Base-by-base conservation (phyloP, 2,797 vertebrate genomes). In the Amniataba percoides region DNA sequence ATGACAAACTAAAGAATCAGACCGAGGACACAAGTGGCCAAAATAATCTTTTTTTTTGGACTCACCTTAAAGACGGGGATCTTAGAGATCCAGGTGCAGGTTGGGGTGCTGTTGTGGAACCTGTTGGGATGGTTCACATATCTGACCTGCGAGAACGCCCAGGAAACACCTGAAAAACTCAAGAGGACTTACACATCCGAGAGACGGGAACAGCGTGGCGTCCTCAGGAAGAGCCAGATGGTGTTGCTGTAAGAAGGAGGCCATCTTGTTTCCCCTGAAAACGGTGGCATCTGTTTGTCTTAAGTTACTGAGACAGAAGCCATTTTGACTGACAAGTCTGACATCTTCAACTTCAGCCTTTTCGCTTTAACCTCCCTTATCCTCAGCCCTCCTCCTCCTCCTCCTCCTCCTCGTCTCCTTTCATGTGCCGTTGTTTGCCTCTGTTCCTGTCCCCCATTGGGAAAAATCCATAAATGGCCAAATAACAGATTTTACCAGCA, bases 391-490 rank as follows among this genome's bases (percentile, higher is more conserved):
- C 51, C 53, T 62, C 18, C 55, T 45, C 27, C 31, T 43, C 43
- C 34, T 58, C 23, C 55, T 36, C 25, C 31, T 43, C 43, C 25
- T 58, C 23, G 55, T 36, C 18, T 45, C 42, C 7, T 27, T 31
- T 59, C 25, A 73, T 60, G 39, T 42, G n/a, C 25, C 23, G 27
- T 31, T 78, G 53, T 52, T 72, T 49, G 45, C 13, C n/a, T 67
- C 34, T 16, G 34, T 43, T 58, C 18, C 46, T 58, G 43, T 8
- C 14, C 23, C 70, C 69, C 57, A 34, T 19, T 0, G 21, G 12
- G 60, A 69, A 65, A 77, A 82, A 86, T 84, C 77, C 10, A 84
- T 82, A 70, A 48, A 64, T 27, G 46, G 57, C 31, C 19, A 61
- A 83, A 73, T 76, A 66, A 78, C 71, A 46, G 42, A 77, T 80